Percentiles rank a stretch among this genome's conserved stretches.
Evolutionary conservation across 2,113 vertebrate genomes (phyloP).

Genomic region (Notarius quadriscutis): DNA sequence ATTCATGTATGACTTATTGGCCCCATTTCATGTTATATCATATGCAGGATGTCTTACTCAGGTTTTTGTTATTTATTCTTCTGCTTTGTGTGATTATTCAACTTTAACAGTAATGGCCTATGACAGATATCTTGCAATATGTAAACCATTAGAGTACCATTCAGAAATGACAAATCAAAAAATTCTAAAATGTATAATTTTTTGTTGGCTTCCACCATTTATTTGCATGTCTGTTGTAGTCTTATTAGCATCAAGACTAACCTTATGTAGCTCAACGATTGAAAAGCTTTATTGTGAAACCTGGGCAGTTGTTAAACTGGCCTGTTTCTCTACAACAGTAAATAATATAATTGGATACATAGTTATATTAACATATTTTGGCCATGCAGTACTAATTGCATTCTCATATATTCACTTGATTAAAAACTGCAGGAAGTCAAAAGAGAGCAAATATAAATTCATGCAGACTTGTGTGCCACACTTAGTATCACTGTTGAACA

Average conservation of each 20-base stretch:
- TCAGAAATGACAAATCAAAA: conserved; percentile 47
- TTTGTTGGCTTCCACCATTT: conserved; percentile 47
- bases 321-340: conserved; percentile 43
- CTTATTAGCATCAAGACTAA: conserved; percentile 17
- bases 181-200: conserved; percentile 31
- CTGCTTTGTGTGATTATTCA: conserved; percentile 50
- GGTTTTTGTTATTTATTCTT: conserved; percentile 49
- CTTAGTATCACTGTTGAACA: conserved; percentile 34
- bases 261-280: conserved; percentile 48
- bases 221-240: conserved; percentile 28
- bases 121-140: conserved; percentile 53
- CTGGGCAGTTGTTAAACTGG: conserved; percentile 39
- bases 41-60: conserved; percentile 48
- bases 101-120: conserved; percentile 53
- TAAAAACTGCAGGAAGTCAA: conserved; percentile 39
- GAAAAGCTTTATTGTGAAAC: conserved; percentile 53
- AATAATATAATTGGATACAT: conserved; percentile 44
- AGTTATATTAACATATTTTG: conserved; percentile 38
- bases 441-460: conserved; percentile 38
- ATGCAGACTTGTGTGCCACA: conserved; percentile 50
- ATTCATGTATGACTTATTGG: conserved; percentile 48
- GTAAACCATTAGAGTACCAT: conserved; percentile 49
- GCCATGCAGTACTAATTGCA: conserved; percentile 48
- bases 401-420: conserved; percentile 43
- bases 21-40: conserved; percentile 40